Base-by-base conservation (phyloP, 2,888 invertebrate genomes). In the Blastobasis lacticolella region DNA sequence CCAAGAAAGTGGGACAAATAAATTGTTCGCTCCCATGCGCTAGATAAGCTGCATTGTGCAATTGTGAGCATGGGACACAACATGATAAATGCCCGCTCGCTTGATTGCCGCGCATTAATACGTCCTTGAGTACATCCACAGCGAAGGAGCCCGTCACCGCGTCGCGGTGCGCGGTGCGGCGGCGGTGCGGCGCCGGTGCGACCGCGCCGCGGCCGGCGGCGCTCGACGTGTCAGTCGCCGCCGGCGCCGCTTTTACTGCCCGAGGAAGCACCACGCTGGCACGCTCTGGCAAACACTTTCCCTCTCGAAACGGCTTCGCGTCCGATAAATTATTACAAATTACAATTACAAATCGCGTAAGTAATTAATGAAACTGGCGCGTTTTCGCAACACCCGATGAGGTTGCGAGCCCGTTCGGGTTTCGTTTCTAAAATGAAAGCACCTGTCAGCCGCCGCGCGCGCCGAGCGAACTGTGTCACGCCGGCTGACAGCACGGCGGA, bases 21-120 rank as follows among this genome's bases (percentile, higher is more conserved):
- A 23, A 78, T 78, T 76, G 76, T 73, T 73, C 67, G 69, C 70
- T 81, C 77, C 73, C 73, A 68, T 74, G 74, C 65, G 72, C 76
- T 73, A 81, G 79, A 79, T 83, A 83, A 81, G 78, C 75, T 79
- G 80, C 81, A 80, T 81, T 82, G 82, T 81, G 82, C 83, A 83
- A 84, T 70, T 71, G 64, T 60, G 71, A 66, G 71, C 69, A 78
- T 75, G 74, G 78, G 75, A 71, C 71, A 67, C 63, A 63, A 63
- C 69, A 71, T 77, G 78, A 79, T 76, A 71, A 75, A 78, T 71
- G 74, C 72, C 75, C 75, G 75, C 23, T 23, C 23, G 23, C 71
- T 72, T 61, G 71, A 75, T 78, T 81, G 78, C 67, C 69, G 63
- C 65, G 67, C 77, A 82, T 85, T 82, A 76, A 84, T 76, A 73